Evolutionary conservation across 2,888 invertebrate genomes (phyloP).

Genomic region (Caenorhabditis drosophilae): DNA sequence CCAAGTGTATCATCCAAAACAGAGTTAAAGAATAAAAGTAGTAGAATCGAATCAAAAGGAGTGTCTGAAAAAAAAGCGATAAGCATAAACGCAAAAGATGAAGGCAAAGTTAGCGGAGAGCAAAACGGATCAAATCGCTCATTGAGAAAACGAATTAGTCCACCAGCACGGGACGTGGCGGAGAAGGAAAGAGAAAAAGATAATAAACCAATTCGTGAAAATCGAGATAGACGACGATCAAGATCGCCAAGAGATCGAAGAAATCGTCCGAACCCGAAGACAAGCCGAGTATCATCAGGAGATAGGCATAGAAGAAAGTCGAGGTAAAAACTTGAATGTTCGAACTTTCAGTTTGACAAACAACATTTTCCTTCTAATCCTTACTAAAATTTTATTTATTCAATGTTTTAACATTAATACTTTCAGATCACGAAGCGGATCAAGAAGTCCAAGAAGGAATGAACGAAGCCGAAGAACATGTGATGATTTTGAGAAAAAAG

Average conservation of each 20-base stretch:
- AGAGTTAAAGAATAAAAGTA: no score
- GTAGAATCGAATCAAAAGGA: no score
- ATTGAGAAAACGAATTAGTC: conserved; percentile 43
- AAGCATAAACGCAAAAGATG: conserved; percentile 13
- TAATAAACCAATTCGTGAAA: background rate
- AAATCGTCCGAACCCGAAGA: conserved; percentile 6
- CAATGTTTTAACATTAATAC: conserved; percentile 1
- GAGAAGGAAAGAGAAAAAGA: conserved; percentile 17
- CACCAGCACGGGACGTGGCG: conserved; percentile 41
- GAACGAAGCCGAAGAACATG: conserved; percentile 73
- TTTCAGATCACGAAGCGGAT: conserved; percentile 38
- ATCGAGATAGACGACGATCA: conserved; percentile 31
- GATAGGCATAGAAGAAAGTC: conserved; percentile 26
- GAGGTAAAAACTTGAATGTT: no score
- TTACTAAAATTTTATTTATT: background rate
- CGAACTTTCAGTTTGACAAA: no score
- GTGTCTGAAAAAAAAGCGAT: no score
- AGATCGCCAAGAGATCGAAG: conserved; percentile 30
- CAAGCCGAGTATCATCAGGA: conserved; percentile 5
- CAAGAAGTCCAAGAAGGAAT: conserved; percentile 24
- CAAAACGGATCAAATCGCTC: background rate
- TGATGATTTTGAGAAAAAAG: conserved; percentile 91
- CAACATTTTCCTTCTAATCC: no score
- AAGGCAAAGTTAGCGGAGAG: background rate
- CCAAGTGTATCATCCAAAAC: no score